Percentiles rank a stretch among this genome's conserved stretches.
These are phyloP conservation scores for Hipparchia semele DNA, from an alignment of 2,888 invertebrate genomes.

Conservation along the genomic window DNA sequence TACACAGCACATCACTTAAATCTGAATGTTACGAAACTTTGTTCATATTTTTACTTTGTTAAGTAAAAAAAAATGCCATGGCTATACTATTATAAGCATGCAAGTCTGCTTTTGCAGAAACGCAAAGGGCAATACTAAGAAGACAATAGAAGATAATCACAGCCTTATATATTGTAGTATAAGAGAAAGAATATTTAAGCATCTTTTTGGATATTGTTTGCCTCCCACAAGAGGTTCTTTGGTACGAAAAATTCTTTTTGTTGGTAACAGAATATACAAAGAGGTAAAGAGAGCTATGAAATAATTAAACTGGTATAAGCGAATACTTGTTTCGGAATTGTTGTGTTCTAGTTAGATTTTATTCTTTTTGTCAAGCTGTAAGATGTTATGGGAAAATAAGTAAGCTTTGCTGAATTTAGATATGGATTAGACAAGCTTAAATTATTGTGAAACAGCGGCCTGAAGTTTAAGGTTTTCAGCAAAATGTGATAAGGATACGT, in stretches of 20 bases:
- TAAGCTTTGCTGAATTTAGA: background rate
- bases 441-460: no score
- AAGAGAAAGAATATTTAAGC: constrained; percentile 40
- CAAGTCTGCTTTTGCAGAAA: constrained; percentile 27
- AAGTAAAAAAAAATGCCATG: background rate
- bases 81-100: constrained; percentile 1
- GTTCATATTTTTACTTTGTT: background rate
- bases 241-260: constrained; percentile 34
- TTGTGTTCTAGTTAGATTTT: constrained; percentile 20
- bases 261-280: constrained; percentile 35
- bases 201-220: constrained; percentile 40
- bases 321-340: constrained; percentile 27
- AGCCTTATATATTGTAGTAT: constrained; percentile 34
- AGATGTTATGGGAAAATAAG: background rate
- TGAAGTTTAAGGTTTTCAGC: no score
- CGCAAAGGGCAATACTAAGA: constrained; percentile 32
- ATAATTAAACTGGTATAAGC: constrained; percentile 34
- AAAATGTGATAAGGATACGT: no score
- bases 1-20: no score
- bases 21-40: no score
- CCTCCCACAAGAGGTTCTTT: constrained; percentile 40
- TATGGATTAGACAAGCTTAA: background rate
- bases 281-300: constrained; percentile 34
- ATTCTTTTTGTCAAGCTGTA: background rate
- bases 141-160: constrained; percentile 39